Conservation (phyloP, 2,888 invertebrate genomes). For the Aspidiotus destructor region DNA sequence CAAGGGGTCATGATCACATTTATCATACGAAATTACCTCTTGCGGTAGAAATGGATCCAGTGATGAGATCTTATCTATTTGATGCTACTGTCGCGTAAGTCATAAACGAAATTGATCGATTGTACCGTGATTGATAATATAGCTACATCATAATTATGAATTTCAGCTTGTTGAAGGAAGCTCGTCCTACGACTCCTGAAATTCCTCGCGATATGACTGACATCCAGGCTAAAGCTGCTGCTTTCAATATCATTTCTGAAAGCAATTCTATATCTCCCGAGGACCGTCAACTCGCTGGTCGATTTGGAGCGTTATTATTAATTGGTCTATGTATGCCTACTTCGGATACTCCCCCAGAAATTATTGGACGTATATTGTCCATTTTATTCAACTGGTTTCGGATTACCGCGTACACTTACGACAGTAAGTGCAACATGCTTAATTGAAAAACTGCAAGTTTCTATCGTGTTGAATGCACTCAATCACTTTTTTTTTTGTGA, state of each 20-base stretch:
- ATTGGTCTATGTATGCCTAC: slow-evolving; percentile 83
- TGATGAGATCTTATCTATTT: slow-evolving; percentile 81
- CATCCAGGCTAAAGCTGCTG: slow-evolving; percentile 42
- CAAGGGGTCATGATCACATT: slow-evolving; percentile 80
- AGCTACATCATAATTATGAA: background rate
- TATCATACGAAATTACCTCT: slow-evolving; percentile 76
- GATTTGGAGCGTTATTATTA: slow-evolving; percentile 95
- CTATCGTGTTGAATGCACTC: background rate
- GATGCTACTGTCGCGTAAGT: slow-evolving; percentile 82
- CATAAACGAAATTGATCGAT: background rate
- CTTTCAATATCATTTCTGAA: slow-evolving; percentile 37
- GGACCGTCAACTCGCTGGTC: slow-evolving; percentile 77
- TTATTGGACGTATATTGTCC: slow-evolving; percentile 71
- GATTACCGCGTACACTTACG: slow-evolving; percentile 91
- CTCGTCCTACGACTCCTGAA: slow-evolving; percentile 54
- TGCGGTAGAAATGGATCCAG: slow-evolving; percentile 80
- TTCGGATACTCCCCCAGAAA: slow-evolving; percentile 41
- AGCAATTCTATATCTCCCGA: slow-evolving; percentile 45
- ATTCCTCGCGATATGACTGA: slow-evolving; percentile 42
- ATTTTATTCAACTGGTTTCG: slow-evolving; percentile 99
- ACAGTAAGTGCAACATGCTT: slow-evolving; percentile 52
- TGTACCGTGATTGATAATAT: background rate
- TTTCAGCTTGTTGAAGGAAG: slow-evolving; percentile 74
- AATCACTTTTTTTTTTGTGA: background rate
- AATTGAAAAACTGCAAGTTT: background rate